phyloP scores from a whole-genome alignment of 2,113 vertebrate genomes.

The Lepus americanus region DNA sequence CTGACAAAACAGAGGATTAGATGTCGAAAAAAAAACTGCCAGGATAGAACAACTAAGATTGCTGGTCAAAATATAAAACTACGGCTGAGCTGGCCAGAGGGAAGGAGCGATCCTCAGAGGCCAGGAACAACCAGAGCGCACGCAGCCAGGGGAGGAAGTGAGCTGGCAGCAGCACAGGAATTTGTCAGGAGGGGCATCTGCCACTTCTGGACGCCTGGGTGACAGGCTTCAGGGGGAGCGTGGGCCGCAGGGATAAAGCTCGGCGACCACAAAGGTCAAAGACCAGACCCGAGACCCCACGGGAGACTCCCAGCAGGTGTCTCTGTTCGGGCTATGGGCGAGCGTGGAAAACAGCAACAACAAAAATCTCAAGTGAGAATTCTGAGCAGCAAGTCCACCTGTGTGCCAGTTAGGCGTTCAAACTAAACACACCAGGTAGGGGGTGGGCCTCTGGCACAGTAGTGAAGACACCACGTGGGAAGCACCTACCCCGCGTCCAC shows the following conservation, averaged over 20 bases:
- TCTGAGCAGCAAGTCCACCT: not conserved
- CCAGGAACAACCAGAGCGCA: not conserved
- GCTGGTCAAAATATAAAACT: conserved; percentile 17
- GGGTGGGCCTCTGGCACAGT: too few species aligned
- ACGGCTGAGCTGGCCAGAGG: not conserved
- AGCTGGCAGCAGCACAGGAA: not conserved
- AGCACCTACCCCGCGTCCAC: too few species aligned
- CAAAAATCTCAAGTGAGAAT: not conserved
- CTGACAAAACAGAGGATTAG: conserved; percentile 17
- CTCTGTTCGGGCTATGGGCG: not conserved
- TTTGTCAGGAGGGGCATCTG: not conserved
- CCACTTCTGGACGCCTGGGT: not conserved
- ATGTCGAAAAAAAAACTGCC: conserved; percentile 20
- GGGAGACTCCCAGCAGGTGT: not conserved
- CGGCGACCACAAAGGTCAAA: not conserved
- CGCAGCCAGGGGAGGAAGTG: not conserved
- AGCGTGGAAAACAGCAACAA: not conserved
- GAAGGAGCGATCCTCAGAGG: not conserved
- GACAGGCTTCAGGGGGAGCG: not conserved
- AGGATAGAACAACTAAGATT: not conserved
- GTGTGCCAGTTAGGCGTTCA: not conserved
- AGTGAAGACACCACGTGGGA: too few species aligned
- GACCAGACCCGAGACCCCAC: not conserved
- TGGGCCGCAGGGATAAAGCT: not conserved
- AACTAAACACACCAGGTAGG: not conserved